phyloP scores from a whole-genome alignment of 2,113 vertebrate species.

The Epinephelus moara region DNA sequence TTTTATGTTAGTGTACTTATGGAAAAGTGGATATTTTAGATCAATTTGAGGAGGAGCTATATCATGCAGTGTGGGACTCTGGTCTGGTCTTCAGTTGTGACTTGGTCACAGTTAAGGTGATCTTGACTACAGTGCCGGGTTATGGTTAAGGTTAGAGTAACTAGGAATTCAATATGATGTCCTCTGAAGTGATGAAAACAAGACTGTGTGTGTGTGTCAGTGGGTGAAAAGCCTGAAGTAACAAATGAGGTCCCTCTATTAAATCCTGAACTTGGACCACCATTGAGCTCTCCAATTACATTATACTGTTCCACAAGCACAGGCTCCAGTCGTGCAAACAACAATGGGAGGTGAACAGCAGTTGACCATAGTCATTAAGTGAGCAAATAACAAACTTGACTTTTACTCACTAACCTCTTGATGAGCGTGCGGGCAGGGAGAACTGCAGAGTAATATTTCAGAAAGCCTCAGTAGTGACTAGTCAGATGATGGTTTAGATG shows the following conservation, averaged over 20 bases:
- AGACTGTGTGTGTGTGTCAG: not conserved
- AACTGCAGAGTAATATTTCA: not conserved
- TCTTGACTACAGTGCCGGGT: too few relatives aligned
- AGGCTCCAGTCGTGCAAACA: slow-evolving; percentile 26
- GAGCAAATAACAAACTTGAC: slow-evolving; percentile 30
- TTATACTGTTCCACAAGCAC: slow-evolving; percentile 8
- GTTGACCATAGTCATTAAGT: not conserved
- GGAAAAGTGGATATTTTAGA: too few relatives aligned
- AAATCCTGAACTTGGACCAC: slow-evolving; percentile 32
- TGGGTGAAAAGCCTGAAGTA: not conserved
- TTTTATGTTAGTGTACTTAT: too few relatives aligned
- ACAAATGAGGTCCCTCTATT: slow-evolving; percentile 10
- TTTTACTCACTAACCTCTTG: not conserved
- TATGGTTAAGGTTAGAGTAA: too few relatives aligned
- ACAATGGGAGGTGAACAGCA: slow-evolving; percentile 12
- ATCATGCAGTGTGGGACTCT: too few relatives aligned
- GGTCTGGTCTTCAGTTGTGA: too few relatives aligned
- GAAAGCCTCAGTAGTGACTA: not conserved
- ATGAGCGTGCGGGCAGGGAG: not conserved
- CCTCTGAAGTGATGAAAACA: too few relatives aligned
- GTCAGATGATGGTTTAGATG: not conserved
- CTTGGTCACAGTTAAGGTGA: too few relatives aligned
- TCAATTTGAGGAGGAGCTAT: too few relatives aligned
- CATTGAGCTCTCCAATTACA: not conserved
- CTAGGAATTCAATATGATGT: too few relatives aligned